Conservation (phyloP, 2,113 vertebrate genomes). For the Tapirus terrestris region DNA sequence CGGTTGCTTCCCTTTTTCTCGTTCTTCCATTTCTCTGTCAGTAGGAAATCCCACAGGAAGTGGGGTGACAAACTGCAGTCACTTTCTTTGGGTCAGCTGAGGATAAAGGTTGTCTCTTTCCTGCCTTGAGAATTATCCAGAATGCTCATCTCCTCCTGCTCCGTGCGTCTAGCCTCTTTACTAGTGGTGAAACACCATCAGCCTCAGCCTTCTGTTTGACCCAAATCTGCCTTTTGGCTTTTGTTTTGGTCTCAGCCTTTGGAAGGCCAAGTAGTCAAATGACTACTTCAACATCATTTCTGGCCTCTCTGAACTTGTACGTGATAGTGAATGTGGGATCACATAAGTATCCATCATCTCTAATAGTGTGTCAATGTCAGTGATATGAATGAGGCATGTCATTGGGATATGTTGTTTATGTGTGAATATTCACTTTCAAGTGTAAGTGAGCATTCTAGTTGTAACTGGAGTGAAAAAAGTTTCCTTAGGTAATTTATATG, state of each 20-base stretch:
- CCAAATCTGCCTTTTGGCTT: not conserved
- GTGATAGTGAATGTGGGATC: not conserved
- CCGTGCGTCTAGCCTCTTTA: not conserved
- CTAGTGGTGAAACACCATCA: not conserved
- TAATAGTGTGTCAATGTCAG: not conserved
- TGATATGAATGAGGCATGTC: not conserved
- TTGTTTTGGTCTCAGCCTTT: not conserved
- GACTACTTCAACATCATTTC: not conserved
- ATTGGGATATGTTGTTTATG: not conserved
- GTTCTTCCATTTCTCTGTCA: not conserved
- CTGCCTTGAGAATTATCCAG: not conserved
- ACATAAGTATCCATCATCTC: not conserved
- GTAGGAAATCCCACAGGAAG: not conserved
- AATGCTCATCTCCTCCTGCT: not conserved
- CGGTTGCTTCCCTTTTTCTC: not conserved
- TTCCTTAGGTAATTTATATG: not conserved
- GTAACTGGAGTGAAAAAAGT: not conserved
- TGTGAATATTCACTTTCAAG: not conserved
- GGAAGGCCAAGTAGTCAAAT: not conserved
- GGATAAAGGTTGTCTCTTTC: not conserved
- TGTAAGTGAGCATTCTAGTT: not conserved
- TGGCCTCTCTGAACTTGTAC: not conserved
- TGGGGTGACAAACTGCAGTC: not conserved
- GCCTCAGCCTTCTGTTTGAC: not conserved
- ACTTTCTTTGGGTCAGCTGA: slow-evolving; percentile 6